Evolutionary conservation across 2,888 invertebrate species (phyloP).

Genomic region (Trissoscelio sp.): DNA sequence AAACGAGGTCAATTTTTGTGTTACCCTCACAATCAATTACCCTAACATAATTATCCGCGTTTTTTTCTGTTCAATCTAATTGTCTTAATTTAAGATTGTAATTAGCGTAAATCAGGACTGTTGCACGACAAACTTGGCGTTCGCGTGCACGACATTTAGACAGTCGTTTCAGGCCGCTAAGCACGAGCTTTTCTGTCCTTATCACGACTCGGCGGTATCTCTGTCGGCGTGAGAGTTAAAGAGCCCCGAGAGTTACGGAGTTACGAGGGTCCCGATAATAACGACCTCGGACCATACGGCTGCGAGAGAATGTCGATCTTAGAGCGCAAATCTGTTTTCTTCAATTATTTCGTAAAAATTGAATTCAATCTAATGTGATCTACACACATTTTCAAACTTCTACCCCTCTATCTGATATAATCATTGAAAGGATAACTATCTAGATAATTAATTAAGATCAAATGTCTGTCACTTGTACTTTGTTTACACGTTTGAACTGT

Average conservation of each 20-base stretch:
- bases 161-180: slow-evolving; percentile 52
- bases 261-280: slow-evolving; percentile 68
- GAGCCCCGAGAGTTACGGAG: slow-evolving; percentile 64
- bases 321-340: slow-evolving; percentile 52
- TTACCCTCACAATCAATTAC: too few species aligned
- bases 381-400: too few species aligned
- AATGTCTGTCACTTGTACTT: too few species aligned
- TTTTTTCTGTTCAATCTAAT: too few species aligned
- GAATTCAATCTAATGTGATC: too few species aligned
- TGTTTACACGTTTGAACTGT: not conserved
- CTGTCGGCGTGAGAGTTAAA: slow-evolving; percentile 66
- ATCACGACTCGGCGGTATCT: slow-evolving; percentile 40
- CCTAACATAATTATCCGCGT: too few species aligned
- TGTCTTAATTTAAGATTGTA: slow-evolving; percentile 18
- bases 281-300: slow-evolving; percentile 65
- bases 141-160: slow-evolving; percentile 57
- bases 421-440: too few species aligned
- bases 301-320: slow-evolving; percentile 61
- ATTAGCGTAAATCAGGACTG: slow-evolving; percentile 14
- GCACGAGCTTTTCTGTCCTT: slow-evolving; percentile 57
- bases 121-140: not conserved
- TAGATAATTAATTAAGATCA: too few species aligned
- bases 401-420: too few species aligned
- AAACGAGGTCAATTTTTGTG: too few species aligned
- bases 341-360: too few species aligned